Base-by-base conservation (phyloP, 2,113 vertebrate species). In the Furnarius figulus region DNA sequence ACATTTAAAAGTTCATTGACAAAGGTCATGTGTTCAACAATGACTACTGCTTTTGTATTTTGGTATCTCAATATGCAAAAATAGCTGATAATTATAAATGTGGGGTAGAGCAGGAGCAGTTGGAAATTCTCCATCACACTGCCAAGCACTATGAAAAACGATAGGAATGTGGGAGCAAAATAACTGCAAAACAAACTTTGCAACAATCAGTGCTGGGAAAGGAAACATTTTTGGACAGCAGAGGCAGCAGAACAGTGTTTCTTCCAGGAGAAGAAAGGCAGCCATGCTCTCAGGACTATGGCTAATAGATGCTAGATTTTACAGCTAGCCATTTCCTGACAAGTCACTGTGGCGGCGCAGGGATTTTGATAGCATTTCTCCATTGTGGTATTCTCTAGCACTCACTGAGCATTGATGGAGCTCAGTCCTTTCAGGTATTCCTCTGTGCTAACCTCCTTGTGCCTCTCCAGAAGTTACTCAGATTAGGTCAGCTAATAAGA, bases 371-470 rank as follows among this genome's bases (percentile, higher is more conserved):
- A 84, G 24, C 52, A 10, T 96, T 86, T 90, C 67, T 74, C 75
- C 67, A 88, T 59, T 87, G 75, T 56, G 47, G 22, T 25, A 30
- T 94, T 95, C 79, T 94, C 78, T 74, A 44, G 39, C 82, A 21
- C 75, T 92, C 52, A 33, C 39, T 46, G 72, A 92, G 79, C 89
- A 84, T 2, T 52, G 92, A 74, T 52, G 82, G 82, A 84, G 39
- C 79, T 81, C 76, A 33, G 55, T 71, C 59, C 75, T 95, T 96
- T 95, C 87, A 93, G 82, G 42, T 77, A 46, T 90, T 73, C 46
- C 82, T 91, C 90, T 80, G 84, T 83, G 85, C 83, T 96, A 97
- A 94, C 85, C 89, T 91, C 61, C 91, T 90, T 74, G 68, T 53
- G 8, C 44, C n/a, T 35, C 78, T 87, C 49, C 39, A 82, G 56